Conservation (phyloP, 2,113 vertebrate species). For the Mirza zaza region DNA sequence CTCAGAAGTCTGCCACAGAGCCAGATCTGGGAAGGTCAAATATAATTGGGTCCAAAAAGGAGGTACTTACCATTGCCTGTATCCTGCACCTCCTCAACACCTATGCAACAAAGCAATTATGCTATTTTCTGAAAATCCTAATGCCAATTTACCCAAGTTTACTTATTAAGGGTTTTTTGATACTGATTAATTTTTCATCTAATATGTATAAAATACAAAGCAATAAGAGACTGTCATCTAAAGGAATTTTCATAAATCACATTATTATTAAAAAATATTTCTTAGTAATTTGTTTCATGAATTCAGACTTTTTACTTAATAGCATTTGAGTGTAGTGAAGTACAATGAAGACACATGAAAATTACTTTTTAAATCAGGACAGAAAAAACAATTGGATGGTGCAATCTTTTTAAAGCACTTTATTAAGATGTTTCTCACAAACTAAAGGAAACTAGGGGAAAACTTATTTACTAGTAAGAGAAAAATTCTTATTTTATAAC, state of each 20-base stretch:
- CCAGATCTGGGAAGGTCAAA: neutral
- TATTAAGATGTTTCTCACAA: conserved; percentile 66
- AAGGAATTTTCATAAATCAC: conserved; percentile 24
- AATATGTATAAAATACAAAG: neutral
- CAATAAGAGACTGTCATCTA: neutral
- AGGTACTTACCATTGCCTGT: neutral
- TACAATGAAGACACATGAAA: neutral
- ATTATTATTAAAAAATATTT: neutral
- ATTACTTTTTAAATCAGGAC: conserved; percentile 14
- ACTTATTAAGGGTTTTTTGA: conserved; percentile 19
- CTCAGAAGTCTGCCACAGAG: neutral
- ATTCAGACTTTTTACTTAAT: conserved; percentile 23
- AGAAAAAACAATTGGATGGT: conserved; percentile 11
- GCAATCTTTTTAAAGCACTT: conserved; percentile 46
- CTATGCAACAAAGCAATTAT: neutral
- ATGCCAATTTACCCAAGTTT: neutral
- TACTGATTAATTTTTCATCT: neutral
- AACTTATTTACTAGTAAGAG: conserved; percentile 21
- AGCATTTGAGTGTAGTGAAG: neutral
- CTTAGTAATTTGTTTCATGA: conserved; percentile 6
- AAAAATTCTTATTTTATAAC: conserved; percentile 55
- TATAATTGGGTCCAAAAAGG: neutral
- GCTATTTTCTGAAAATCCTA: neutral
- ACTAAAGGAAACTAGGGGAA: conserved; percentile 14
- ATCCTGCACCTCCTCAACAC: neutral